Evolutionary conservation across 1,140 invertebrate species (phyloP), one percentile per base, ranked within the genome.

Genomic region (Euwallacea similis): DNA sequence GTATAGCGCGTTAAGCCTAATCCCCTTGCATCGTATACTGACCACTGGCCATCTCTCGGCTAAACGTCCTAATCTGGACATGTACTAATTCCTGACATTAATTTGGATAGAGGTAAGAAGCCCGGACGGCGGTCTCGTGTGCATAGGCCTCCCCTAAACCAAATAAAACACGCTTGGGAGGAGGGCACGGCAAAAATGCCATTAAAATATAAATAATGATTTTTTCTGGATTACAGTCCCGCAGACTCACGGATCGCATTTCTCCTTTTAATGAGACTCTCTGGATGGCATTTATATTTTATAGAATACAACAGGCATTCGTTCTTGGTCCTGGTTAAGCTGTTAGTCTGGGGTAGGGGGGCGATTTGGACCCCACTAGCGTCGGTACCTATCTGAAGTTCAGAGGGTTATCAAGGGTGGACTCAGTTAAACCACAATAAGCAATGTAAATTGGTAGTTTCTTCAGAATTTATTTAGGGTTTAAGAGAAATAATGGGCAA

Each of bases 181-280:
- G 10, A 21, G 7, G 7, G 55, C 46, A 13, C 13, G 55, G 59
- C 59, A 63, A 63, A 63, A 63, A 63, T 11, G 15, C 61, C 61
- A 63, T 63, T 63, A 63, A 63, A 63, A 63, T 63, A 63, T 63
- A 63, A 63, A 63, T 63, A 63, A 63, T 63, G 61, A 50, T 63
- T 63, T 63, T 63, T 63, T 16, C 16, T 33, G 61, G 44, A 47
- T 61, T 63, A 63, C 47, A 42, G 61, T 50, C 33, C 15, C 11
- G 21, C 59, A 56, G 44, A 8, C 42, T 33, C 7, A 44, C 42
- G 41, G 61, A 63, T 63, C 61, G 33, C 61, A 63, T 63, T 63
- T 63, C 61, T 63, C 43, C 61, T 63, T 56, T 63, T 61, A 63
- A 63, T 63, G 44, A 63, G 61, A 63, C 61, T 61, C 43, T 63